Evolutionary conservation across 2,797 vertebrate species (phyloP), one percentile per base, ranked within the genome.

Genomic region (Discoglossus pictus): DNA sequence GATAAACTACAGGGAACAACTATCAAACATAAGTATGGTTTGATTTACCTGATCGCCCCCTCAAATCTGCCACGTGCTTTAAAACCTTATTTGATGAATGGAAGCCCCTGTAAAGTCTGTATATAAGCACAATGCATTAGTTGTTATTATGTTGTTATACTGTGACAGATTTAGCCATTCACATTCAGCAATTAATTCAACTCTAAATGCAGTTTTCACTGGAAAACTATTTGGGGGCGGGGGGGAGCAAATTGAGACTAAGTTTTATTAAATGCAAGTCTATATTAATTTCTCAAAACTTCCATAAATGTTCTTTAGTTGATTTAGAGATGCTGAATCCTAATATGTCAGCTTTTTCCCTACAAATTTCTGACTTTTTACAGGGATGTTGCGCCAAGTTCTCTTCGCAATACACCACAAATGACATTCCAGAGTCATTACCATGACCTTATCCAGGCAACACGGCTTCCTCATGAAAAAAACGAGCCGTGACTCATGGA

Each of bases 111-210:
- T 63, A 63, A 63, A 56, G 60, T 62, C 67, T 42, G 23, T 23
- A 25, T 50, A 53, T 58, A 58, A 66, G 53, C 44, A 69, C 58
- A 55, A 68, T 52, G 56, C 44, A 62, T 61, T 47, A 61, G 66
- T 61, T 63, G 48, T 62, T 61, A 68, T 47, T 56, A 36, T 54
- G 50, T 62, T 50, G n/a, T n/a, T n/a, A n/a, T 55, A 25, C 36
- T 54, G 12, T 20, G 50, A 55, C 67, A 55, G 65, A 18, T 69
- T 69, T 48, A 55, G 59, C 44, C 59, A 39, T 61, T 53, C 44
- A 52, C 11, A 36, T 54, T 38, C 38, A 31, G 31, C 18, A 44
- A 36, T 31, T 44, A 68, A 65, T 65, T 60, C 25, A 42, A 16
- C 27, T 4, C 12, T 15, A 68, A 61, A 61, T 52, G 58, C 39